Percentiles rank a stretch among this genome's conserved stretches.
Conservation (phyloP, 2,113 vertebrate genomes). For the Circaetus cinerascens region DNA sequence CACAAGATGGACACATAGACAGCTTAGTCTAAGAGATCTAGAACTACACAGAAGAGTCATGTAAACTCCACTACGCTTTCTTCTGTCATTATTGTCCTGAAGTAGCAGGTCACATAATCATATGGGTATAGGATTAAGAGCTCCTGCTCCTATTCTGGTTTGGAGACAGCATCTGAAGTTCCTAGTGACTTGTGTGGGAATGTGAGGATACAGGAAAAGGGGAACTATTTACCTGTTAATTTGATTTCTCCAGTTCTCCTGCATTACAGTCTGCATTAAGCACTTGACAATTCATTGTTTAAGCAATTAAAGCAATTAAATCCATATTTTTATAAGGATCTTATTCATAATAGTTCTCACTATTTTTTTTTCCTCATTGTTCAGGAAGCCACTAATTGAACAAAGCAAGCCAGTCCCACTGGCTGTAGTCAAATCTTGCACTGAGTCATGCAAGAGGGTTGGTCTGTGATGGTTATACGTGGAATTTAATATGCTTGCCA, state of each 20-base stretch:
- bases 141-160: background rate
- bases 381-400: background rate
- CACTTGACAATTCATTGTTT: background rate
- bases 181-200: background rate
- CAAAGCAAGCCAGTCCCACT: background rate
- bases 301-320: conserved; percentile 32
- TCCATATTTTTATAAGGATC: background rate
- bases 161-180: background rate
- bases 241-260: background rate
- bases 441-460: background rate
- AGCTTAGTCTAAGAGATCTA: background rate
- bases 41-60: background rate
- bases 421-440: background rate
- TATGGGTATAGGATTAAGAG: background rate
- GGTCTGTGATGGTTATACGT: background rate
- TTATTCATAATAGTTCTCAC: background rate
- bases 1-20: background rate
- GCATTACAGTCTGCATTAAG: background rate
- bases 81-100: background rate
- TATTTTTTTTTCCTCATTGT: background rate
- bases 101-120: background rate
- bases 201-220: background rate
- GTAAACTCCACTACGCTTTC: background rate
- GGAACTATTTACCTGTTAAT: background rate
- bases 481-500: background rate